Percentiles rank a stretch among this genome's conserved stretches.
Conservation (phyloP, 2,888 invertebrate genomes). For the Oasisia sp. region DNA sequence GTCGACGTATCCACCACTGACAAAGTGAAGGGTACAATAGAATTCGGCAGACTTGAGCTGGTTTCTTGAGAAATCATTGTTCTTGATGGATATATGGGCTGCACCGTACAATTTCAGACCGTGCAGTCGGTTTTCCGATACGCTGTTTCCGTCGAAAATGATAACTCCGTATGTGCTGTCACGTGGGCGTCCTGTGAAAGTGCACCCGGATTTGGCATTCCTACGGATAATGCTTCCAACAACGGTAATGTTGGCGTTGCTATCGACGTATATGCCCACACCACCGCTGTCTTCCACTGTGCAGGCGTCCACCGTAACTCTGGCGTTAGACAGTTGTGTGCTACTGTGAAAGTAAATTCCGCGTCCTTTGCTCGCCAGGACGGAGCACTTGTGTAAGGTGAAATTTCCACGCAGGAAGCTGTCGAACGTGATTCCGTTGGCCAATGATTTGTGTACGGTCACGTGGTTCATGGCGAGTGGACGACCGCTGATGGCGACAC, state of each 20-base stretch:
- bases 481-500: not conserved
- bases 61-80: not conserved
- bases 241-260: not conserved
- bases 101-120: not conserved
- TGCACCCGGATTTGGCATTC: not conserved
- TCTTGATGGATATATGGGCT: not conserved
- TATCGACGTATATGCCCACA: not conserved
- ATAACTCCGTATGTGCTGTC: not conserved
- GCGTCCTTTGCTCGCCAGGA: not conserved
- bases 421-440: not conserved
- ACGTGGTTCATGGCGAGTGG: not conserved
- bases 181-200: not conserved
- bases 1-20: not conserved
- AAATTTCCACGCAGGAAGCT: not conserved
- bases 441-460: not conserved
- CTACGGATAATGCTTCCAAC: not conserved
- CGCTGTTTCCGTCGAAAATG: not conserved
- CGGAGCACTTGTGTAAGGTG: not conserved
- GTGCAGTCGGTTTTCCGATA: slow-evolving; percentile 1
- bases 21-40: not conserved
- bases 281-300: not conserved
- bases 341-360: not conserved
- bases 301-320: not conserved
- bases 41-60: not conserved
- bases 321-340: not conserved